phyloP scores from a whole-genome alignment of 64 coral and sea anemone genomes.

The Hydrozoanthus tunicans region DNA sequence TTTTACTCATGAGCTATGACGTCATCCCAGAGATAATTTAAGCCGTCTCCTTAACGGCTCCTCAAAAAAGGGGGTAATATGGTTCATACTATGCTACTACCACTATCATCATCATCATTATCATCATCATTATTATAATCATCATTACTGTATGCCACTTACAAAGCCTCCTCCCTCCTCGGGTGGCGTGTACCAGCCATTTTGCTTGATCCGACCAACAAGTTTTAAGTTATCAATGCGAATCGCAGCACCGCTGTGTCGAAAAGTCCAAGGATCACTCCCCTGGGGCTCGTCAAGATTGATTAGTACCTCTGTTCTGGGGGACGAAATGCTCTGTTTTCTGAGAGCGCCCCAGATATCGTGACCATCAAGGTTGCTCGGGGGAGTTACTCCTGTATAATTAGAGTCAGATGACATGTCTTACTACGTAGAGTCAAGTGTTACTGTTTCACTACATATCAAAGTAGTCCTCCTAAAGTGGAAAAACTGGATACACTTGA shows the following conservation, averaged over 20 bases:
- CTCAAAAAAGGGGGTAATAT: too few relatives aligned
- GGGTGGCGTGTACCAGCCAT: not conserved
- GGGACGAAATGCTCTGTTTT: not conserved
- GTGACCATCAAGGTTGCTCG: not conserved
- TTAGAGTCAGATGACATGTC: too few relatives aligned
- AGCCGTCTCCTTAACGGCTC: too few relatives aligned
- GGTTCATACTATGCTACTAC: too few relatives aligned
- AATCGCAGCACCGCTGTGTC: not conserved
- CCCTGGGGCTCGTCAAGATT: slow-evolving; percentile 4
- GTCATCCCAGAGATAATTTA: too few relatives aligned
- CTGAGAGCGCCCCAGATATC: not conserved
- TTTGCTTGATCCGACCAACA: not conserved
- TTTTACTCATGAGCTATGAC: too few relatives aligned
- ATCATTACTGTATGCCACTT: not conserved
- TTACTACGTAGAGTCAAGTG: too few relatives aligned
- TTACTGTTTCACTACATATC: too few relatives aligned
- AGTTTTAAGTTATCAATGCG: not conserved
- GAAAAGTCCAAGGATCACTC: not conserved
- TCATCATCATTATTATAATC: too few relatives aligned
- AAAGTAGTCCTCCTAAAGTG: too few relatives aligned
- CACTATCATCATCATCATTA: too few relatives aligned
- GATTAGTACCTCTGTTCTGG: not conserved
- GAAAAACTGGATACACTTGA: too few relatives aligned
- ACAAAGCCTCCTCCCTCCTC: not conserved
- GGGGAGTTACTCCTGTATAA: not conserved